A percentile compares a stretch with the other conserved stretches of the same genome.
Conservation (phyloP, 1,140 invertebrate species). For the Andricus grossulariae region DNA sequence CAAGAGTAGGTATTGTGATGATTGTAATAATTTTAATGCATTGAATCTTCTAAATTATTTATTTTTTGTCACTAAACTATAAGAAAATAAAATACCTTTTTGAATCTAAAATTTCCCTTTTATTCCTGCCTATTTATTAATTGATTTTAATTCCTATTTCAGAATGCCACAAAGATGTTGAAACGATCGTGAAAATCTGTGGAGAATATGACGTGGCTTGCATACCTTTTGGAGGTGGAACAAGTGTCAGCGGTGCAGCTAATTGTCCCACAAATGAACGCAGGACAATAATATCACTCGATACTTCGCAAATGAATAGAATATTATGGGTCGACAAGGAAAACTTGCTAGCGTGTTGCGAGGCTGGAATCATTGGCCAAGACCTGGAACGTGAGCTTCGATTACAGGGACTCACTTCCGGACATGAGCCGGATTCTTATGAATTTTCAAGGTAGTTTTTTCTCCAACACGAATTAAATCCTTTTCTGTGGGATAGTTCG, state of each 20-base stretch:
- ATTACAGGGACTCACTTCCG: conserved; percentile 84
- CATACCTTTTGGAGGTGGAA: conserved; percentile 97
- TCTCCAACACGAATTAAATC: background rate
- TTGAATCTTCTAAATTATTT: no score
- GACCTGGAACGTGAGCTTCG: conserved; percentile 89
- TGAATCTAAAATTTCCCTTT: no score
- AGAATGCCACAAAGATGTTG: conserved; percentile 88
- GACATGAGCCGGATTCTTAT: conserved; percentile 98
- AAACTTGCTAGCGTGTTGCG: conserved; percentile 89
- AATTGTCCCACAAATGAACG: conserved; percentile 89
- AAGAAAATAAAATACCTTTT: no score
- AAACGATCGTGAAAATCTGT: conserved; percentile 87
- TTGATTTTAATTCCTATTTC: conserved; percentile 37
- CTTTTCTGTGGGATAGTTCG: no score
- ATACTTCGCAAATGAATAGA: conserved; percentile 97
- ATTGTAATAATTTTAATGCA: no score
- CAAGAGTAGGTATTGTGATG: no score
- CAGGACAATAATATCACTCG: conserved; percentile 91
- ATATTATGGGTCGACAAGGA: conserved; percentile 96
- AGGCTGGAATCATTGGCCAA: conserved; percentile 96
- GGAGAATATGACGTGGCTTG: conserved; percentile 86
- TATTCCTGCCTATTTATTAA: background rate
- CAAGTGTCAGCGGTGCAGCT: conserved; percentile 94
- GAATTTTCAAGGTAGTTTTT: conserved; percentile 88
- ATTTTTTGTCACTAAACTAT: no score